These are phyloP conservation scores for Sminthurides aquaticus DNA, from an alignment of 2,888 invertebrate genomes.

Conservation along the genomic window DNA sequence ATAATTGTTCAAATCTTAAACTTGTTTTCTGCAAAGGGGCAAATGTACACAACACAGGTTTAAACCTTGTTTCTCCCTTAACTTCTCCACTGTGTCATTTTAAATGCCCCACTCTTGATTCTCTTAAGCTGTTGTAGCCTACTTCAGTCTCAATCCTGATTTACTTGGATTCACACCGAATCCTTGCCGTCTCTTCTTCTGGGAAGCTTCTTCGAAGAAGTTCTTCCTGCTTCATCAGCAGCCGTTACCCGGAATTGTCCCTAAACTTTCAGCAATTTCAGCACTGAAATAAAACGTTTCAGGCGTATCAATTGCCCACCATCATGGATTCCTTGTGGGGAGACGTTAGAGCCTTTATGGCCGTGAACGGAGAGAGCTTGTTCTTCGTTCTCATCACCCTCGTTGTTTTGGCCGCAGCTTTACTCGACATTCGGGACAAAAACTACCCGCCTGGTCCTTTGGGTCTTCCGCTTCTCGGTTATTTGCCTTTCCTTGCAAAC, in stretches of 20 bases:
- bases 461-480: conserved; percentile 71
- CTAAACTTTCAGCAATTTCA: no score
- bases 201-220: not conserved
- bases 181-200: not conserved
- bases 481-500: conserved; percentile 64
- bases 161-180: not conserved
- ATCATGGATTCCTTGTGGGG: not conserved
- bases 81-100: no score
- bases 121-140: no score
- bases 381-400: conserved; percentile 30
- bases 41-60: no score
- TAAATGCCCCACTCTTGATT: no score
- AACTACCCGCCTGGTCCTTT: conserved; percentile 68
- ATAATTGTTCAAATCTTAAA: no score
- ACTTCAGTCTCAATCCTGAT: not conserved
- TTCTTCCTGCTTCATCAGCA: no score
- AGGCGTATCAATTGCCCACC: not conserved
- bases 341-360: not conserved
- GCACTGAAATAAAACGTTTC: no score
- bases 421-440: conserved; percentile 46
- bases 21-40: no score
- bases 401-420: conserved; percentile 27
- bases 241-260: no score
- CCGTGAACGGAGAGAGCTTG: conserved; percentile 28
- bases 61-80: no score